phyloP scores from a whole-genome alignment of 2,888 invertebrate species.

The Hofmannophila pseudospretella region DNA sequence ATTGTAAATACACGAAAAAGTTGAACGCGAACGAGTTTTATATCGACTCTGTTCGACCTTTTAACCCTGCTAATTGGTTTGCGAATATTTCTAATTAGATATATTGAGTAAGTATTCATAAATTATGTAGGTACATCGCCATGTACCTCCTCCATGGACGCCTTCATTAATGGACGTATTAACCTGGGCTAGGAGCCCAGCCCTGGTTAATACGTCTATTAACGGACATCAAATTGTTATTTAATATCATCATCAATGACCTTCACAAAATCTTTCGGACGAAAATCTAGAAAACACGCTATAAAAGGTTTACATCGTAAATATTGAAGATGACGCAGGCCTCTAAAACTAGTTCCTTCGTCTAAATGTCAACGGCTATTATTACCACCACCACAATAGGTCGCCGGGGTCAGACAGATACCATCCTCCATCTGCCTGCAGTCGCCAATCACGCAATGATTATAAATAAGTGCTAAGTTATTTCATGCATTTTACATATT shows the following conservation, averaged over 20 bases:
- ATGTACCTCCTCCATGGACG: too few species aligned
- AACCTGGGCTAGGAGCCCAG: too few species aligned
- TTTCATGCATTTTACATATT: too few species aligned
- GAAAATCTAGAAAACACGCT: conserved; percentile 37
- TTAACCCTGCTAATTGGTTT: too few species aligned
- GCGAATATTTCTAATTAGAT: too few species aligned
- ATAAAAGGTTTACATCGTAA: conserved; percentile 29
- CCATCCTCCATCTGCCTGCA: too few species aligned
- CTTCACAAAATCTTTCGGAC: conserved; percentile 18
- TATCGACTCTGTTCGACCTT: too few species aligned
- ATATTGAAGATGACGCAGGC: conserved; percentile 34
- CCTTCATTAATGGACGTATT: too few species aligned
- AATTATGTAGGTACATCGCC: too few species aligned
- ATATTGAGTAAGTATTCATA: too few species aligned
- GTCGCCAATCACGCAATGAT: conserved; percentile 19
- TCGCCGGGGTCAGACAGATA: conserved; percentile 42
- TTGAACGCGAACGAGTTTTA: too few species aligned
- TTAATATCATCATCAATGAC: conserved; percentile 7
- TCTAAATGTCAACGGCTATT: conserved; percentile 68
- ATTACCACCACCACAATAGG: conserved; percentile 46
- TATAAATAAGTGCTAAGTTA: conserved; percentile 11
- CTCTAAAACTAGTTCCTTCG: conserved; percentile 52
- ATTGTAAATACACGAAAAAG: too few species aligned
- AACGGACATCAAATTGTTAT: not conserved
- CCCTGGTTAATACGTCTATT: not conserved